These are phyloP conservation scores for Lasaia peninsularis DNA, from an alignment of 1,140 invertebrate species.

Conservation along the genomic window DNA sequence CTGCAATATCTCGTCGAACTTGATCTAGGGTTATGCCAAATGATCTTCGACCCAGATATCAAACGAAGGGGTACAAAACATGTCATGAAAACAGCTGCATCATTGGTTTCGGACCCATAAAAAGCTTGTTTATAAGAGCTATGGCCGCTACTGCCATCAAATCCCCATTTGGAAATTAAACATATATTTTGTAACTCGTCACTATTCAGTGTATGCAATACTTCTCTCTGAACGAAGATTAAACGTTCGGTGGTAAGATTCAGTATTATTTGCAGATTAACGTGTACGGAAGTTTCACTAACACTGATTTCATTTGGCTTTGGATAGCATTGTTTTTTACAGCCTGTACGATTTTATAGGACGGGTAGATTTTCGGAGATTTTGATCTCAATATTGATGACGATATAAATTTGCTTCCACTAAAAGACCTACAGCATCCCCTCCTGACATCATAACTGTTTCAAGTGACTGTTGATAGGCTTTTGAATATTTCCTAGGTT, in stretches of 20 bases:
- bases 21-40: slow-evolving; percentile 4
- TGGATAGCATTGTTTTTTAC: slow-evolving; percentile 10
- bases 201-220: slow-evolving; percentile 8
- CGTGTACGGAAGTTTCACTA: neutral
- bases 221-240: slow-evolving; percentile 5
- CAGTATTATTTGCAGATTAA: neutral
- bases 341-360: slow-evolving; percentile 12
- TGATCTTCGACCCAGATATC: neutral
- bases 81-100: neutral
- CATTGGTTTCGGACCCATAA: neutral
- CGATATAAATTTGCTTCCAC: slow-evolving; percentile 7
- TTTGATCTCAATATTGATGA: slow-evolving; percentile 13
- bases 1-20: slow-evolving; percentile 1
- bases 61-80: neutral
- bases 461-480: slow-evolving; percentile 6
- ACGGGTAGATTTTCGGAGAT: slow-evolving; percentile 12
- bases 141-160: slow-evolving; percentile 13
- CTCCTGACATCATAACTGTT: slow-evolving; percentile 13
- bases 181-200: slow-evolving; percentile 7
- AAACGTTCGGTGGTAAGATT: slow-evolving; percentile 8
- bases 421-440: slow-evolving; percentile 6
- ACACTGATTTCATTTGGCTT: neutral
- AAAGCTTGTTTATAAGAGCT: slow-evolving; percentile 10
- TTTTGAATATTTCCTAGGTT: neutral
- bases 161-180: slow-evolving; percentile 11